Conservation (phyloP, 1,140 invertebrate genomes). For the Caerostris darwini region DNA sequence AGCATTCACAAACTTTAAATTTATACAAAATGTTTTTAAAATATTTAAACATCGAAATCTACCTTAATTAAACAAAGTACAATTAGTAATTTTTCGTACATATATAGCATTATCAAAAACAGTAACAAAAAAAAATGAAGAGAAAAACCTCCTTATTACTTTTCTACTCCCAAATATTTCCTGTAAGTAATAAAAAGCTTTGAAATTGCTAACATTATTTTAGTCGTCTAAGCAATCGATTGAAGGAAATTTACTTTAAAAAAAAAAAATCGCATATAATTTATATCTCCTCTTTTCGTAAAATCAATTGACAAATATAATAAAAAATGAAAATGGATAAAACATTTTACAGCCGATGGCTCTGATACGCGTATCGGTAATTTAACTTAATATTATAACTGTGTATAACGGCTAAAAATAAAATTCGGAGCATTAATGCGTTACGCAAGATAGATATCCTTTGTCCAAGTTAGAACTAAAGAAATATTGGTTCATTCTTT, state of each 20-base stretch:
- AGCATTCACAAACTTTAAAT: too few species aligned
- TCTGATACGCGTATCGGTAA: not conserved
- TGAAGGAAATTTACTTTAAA: not conserved
- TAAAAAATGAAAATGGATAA: not conserved
- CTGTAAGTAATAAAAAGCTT: too few species aligned
- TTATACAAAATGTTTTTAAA: too few species aligned
- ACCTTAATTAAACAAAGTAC: too few species aligned
- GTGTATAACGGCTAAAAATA: not conserved
- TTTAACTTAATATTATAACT: slow-evolving; percentile 37
- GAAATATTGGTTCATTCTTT: slow-evolving; percentile 13
- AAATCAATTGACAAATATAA: slow-evolving; percentile 23
- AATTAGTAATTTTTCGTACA: too few species aligned
- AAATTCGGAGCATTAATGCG: slow-evolving; percentile 20
- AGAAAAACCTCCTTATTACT: too few species aligned
- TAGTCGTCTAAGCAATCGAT: not conserved
- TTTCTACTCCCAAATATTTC: too few species aligned
- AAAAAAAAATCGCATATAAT: not conserved
- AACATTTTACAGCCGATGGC: not conserved
- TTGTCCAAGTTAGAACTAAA: slow-evolving; percentile 17
- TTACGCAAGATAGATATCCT: not conserved
- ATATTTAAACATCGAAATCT: too few species aligned
- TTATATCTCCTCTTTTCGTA: slow-evolving; percentile 8
- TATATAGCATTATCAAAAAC: too few species aligned
- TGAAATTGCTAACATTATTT: not conserved
- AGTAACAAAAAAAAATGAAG: too few species aligned